These are phyloP conservation scores for Toxostoma redivivum DNA, from an alignment of 2,113 vertebrate species.

Conservation along the genomic window DNA sequence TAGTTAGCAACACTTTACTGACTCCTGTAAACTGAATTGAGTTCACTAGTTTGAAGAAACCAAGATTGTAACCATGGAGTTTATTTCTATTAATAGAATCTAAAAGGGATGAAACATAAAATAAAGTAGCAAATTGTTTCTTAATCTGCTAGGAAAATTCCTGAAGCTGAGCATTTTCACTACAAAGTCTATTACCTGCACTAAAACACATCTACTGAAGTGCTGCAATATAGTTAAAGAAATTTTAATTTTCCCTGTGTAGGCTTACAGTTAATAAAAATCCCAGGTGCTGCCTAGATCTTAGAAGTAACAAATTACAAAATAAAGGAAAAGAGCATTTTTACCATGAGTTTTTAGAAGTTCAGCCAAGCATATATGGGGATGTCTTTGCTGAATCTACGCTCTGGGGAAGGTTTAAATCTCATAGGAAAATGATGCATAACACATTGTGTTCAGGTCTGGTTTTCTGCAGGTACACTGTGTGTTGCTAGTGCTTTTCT, in stretches of 20 bases:
- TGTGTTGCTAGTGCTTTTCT: background rate
- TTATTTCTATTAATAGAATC: background rate
- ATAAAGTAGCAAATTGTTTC: background rate
- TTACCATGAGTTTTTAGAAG: background rate
- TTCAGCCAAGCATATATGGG: background rate
- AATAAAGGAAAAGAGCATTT: background rate
- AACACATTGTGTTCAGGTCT: background rate
- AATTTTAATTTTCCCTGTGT: background rate
- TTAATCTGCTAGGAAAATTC: background rate
- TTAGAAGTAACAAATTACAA: background rate
- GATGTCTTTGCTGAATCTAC: background rate
- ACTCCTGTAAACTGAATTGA: background rate
- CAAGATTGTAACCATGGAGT: background rate
- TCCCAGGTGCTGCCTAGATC: background rate
- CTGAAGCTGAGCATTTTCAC: background rate
- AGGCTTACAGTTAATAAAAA: background rate
- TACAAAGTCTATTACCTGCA: background rate
- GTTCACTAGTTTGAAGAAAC: background rate
- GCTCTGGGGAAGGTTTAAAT: background rate
- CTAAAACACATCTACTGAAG: background rate
- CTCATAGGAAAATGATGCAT: accelerated
- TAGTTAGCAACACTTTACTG: background rate
- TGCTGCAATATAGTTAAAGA: background rate
- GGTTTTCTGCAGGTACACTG: background rate
- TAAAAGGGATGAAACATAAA: background rate